Evolutionary conservation across 2,888 invertebrate species (phyloP), one percentile per base, ranked within the genome.

Genomic region (Drosophila antonietae): DNA sequence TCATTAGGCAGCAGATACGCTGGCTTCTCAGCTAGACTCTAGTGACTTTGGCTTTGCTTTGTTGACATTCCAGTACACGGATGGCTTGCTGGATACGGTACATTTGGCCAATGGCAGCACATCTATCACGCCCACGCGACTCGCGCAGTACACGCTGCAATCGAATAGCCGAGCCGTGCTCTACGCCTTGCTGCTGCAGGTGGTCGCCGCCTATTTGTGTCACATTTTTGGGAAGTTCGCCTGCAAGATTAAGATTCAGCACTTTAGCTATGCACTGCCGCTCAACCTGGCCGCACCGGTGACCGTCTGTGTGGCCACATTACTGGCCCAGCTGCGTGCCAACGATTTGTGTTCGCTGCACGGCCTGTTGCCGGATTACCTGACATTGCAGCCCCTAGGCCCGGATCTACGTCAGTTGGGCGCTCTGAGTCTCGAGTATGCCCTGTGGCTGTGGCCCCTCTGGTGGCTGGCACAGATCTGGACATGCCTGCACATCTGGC

Each of bases 181-280:
- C 39, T 94, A 95, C 92, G 94, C 96, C 1, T 93, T 95, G 23
- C 73, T 95, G 0, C 93, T 96, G 37, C 97, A 97, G 92, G 93
- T 96, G 1, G 74, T 93, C 0, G 92, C 95, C 0, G 95, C 96
- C 2, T 95, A 96, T 85, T 78, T 96, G 12, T 95, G 95, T 80
- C 96, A 95, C 87, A 93, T 94, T 23, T 94, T 94, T 73, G 94
- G 95, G 6, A 98, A 97, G 93, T 97, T 97, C 80, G 96, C 97
- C 1, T 97, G 97, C 93, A 97, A 97, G 93, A 96, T 97, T 74
- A 95, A 96, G 91, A 97, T 98, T 90, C 98, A 98, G 92, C 95
- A 95, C 61, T 96, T 97, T 91, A 96, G 97, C 82, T 98, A 96
- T 86, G 96, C 98, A 0, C 94, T 98, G 72, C 97, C 98, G 0